These are phyloP conservation scores for Xanthia togata DNA, from an alignment of 2,888 invertebrate genomes.

Conservation along the genomic window DNA sequence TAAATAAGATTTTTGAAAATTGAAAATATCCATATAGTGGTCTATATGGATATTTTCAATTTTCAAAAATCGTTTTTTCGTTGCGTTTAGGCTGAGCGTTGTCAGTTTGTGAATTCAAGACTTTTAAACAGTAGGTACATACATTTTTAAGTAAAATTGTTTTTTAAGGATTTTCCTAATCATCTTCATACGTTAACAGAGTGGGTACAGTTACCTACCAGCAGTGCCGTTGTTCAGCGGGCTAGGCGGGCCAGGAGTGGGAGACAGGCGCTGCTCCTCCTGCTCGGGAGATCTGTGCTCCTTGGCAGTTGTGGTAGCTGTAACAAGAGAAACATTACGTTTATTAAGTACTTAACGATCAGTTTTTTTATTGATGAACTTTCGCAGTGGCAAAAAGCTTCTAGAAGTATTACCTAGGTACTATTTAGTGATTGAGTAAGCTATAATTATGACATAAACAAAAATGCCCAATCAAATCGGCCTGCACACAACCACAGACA, in stretches of 20 bases:
- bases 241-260: constrained; percentile 83
- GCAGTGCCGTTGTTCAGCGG: constrained; percentile 88
- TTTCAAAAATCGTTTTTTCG: too few relatives aligned
- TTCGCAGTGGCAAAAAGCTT: not conserved
- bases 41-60: too few relatives aligned
- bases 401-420: too few relatives aligned
- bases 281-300: constrained; percentile 84
- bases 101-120: too few relatives aligned
- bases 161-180: not conserved
- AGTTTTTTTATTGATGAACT: too few relatives aligned
- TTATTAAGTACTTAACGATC: not conserved
- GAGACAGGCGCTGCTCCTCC: constrained; percentile 81
- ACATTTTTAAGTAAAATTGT: too few relatives aligned
- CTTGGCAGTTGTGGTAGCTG: constrained; percentile 80
- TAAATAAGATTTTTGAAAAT: too few relatives aligned
- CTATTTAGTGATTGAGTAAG: not conserved
- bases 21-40: too few relatives aligned
- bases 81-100: too few relatives aligned
- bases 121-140: too few relatives aligned
- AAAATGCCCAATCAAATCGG: not conserved
- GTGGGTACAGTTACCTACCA: constrained; percentile 66
- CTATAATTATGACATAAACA: not conserved
- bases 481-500: not conserved
- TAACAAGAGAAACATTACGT: constrained; percentile 66
- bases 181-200: not conserved